phyloP scores from a whole-genome alignment of 2,888 invertebrate species.

The Andrena minutula region DNA sequence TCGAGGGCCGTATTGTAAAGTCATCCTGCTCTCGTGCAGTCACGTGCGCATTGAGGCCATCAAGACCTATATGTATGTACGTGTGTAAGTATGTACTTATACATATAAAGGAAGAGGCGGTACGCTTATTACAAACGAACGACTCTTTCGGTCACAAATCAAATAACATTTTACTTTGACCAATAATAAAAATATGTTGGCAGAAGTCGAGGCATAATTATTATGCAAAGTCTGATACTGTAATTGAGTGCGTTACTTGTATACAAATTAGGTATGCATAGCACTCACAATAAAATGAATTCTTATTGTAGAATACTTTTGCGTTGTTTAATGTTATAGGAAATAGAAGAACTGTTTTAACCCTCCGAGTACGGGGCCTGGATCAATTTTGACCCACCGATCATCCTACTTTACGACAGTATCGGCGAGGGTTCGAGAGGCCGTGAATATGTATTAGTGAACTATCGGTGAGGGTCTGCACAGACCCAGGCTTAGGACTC shows the following conservation, averaged over 20 bases:
- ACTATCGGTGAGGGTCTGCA: no score
- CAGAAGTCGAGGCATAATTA: slow-evolving; percentile 20
- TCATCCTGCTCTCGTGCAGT: slow-evolving; percentile 54
- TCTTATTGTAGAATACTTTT: neutral
- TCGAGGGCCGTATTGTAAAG: slow-evolving; percentile 58
- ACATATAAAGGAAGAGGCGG: slow-evolving; percentile 82
- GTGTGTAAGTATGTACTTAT: slow-evolving; percentile 46
- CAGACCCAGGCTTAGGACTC: no score
- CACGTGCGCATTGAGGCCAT: slow-evolving; percentile 68
- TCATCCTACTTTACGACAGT: no score
- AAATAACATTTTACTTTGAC: slow-evolving; percentile 76
- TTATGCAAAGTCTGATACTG: neutral
- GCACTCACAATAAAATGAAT: neutral
- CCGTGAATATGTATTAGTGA: no score
- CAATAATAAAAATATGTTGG: slow-evolving; percentile 41
- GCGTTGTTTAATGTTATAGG: neutral
- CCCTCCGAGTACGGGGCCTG: no score
- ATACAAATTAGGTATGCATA: neutral
- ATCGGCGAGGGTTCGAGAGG: no score
- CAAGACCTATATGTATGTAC: slow-evolving; percentile 50
- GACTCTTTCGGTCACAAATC: slow-evolving; percentile 79
- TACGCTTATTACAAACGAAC: slow-evolving; percentile 78
- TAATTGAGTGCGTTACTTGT: neutral
- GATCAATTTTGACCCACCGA: no score
- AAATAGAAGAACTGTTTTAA: no score